phyloP scores from a whole-genome alignment of 2,113 vertebrate species.

The Ifrita kowaldi region DNA sequence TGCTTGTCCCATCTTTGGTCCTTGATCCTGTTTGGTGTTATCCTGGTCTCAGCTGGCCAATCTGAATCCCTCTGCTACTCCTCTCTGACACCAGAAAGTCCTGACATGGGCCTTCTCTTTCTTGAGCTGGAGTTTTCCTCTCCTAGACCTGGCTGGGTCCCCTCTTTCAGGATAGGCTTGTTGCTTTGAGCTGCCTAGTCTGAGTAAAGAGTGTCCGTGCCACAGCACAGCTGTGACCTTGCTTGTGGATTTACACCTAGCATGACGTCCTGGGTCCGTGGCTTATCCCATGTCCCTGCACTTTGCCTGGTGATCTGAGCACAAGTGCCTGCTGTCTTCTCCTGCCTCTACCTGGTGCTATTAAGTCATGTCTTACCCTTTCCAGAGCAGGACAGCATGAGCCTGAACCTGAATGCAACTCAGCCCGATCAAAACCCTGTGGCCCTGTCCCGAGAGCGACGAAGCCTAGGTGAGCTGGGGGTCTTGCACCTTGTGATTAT shows the following conservation, averaged over 20 bases:
- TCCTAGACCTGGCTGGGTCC: neutral
- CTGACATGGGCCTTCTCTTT: neutral
- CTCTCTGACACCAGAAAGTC: neutral
- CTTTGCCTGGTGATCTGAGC: neutral
- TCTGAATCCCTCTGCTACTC: neutral
- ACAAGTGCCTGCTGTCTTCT: neutral
- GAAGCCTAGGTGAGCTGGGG: constrained; percentile 67
- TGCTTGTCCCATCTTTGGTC: neutral
- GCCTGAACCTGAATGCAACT: constrained; percentile 63
- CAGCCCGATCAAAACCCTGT: neutral
- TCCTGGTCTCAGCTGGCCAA: neutral
- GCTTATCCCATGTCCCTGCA: neutral
- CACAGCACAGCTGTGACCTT: neutral
- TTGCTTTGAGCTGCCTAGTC: neutral
- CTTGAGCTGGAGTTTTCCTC: neutral
- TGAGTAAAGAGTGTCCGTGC: neutral
- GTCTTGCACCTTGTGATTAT: neutral
- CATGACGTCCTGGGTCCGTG: accelerated
- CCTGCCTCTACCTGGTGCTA: neutral
- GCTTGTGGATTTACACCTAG: neutral
- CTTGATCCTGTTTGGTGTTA: neutral
- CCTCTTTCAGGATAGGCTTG: neutral
- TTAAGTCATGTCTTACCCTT: neutral
- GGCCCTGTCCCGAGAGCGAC: constrained; percentile 59
- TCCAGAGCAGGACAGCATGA: constrained; percentile 42